Conservation (phyloP, 2,797 vertebrate species). For the Cryptoblepharus egeriae region DNA sequence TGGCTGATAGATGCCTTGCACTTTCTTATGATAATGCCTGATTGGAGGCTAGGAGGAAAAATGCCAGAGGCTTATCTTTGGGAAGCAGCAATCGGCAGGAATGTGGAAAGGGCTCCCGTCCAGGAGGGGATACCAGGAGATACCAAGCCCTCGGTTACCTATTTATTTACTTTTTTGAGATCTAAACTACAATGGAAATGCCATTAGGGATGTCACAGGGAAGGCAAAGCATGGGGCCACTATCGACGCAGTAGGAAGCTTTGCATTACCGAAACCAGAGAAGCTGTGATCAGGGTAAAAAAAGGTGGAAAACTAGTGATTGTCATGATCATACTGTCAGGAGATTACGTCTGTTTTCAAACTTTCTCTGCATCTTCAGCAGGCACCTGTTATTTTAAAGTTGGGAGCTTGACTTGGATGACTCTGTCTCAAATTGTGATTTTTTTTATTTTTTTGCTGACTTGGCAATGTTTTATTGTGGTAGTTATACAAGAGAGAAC, state of each 20-base stretch:
- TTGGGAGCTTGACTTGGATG: too few species aligned
- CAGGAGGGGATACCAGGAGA: neutral
- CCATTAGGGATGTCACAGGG: neutral
- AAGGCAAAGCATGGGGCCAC: neutral
- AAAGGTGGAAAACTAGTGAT: neutral
- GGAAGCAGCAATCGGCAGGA: slow-evolving; percentile 81
- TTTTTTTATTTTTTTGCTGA: too few species aligned
- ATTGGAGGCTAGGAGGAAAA: slow-evolving; percentile 84
- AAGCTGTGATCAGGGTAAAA: neutral
- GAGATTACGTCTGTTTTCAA: neutral
- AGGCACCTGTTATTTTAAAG: neutral
- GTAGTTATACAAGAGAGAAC: too few species aligned
- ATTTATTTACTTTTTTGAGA: slow-evolving; percentile 43
- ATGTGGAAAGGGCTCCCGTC: slow-evolving; percentile 27
- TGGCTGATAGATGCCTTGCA: slow-evolving; percentile 84
- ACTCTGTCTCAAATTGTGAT: too few species aligned
- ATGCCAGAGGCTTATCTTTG: slow-evolving; percentile 93
- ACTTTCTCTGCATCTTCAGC: neutral
- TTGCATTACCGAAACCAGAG: fast-evolving
- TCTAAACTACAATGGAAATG: slow-evolving; percentile 38
- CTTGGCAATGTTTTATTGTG: neutral
- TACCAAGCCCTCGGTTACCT: fast-evolving
- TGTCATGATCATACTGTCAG: fast-evolving
- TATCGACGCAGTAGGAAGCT: neutral
- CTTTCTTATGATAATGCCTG: slow-evolving; percentile 94